These are phyloP conservation scores for Heliconius eleuchia DNA, from an alignment of 1,140 invertebrate genomes.

Conservation along the genomic window DNA sequence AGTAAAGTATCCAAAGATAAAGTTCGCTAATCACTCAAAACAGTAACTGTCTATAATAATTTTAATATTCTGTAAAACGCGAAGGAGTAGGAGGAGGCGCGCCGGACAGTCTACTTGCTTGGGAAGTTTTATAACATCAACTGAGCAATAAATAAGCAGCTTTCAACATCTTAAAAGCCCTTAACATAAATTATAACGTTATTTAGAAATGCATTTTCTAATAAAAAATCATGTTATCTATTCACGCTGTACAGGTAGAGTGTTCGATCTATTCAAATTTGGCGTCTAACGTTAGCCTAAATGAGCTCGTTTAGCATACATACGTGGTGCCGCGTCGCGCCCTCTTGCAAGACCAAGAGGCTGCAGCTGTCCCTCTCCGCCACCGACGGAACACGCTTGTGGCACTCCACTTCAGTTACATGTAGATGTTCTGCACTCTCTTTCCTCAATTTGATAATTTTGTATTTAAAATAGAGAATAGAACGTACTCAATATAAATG, in stretches of 20 bases:
- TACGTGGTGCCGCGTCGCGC: no score
- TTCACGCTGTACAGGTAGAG: neutral
- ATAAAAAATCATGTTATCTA: conserved; percentile 1
- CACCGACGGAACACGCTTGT: no score
- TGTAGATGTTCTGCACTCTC: no score
- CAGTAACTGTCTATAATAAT: neutral
- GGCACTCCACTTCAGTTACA: no score
- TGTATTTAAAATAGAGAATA: no score
- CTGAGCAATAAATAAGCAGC: neutral
- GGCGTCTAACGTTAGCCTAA: neutral
- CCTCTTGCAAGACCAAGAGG: no score
- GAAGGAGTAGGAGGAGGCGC: neutral
- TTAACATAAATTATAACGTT: conserved; percentile 6
- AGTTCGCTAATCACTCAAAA: no score
- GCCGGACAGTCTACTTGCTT: neutral
- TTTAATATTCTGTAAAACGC: neutral
- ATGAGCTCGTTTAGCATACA: neutral
- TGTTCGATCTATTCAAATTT: neutral
- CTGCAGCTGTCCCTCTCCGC: no score
- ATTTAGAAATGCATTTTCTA: neutral
- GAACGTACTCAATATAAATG: no score
- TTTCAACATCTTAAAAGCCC: conserved; percentile 4
- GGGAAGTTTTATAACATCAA: conserved; percentile 3
- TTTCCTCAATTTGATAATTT: no score
- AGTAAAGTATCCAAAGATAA: no score